Percentiles rank a stretch among this genome's conserved stretches.
These are phyloP conservation scores for Habropoda laboriosa DNA, from an alignment of 1,140 invertebrate genomes.

Conservation along the genomic window DNA sequence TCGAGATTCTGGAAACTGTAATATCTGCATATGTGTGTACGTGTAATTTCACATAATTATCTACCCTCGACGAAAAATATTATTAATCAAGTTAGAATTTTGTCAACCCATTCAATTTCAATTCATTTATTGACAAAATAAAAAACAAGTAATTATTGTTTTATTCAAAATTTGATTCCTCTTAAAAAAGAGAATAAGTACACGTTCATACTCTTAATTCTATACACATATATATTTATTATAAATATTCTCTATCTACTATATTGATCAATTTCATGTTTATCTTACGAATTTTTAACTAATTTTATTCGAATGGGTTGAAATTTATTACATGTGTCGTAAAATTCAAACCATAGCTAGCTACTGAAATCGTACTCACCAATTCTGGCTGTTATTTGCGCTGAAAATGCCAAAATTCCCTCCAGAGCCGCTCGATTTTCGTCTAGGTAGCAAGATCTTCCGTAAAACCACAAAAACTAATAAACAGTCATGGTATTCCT, in stretches of 20 bases:
- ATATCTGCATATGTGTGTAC: conserved; percentile 28
- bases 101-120: neutral
- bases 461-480: neutral
- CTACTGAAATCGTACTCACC: neutral
- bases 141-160: neutral
- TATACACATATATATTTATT: neutral
- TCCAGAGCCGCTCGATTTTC: neutral
- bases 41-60: conserved; percentile 16
- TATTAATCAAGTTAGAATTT: neutral
- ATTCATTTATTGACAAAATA: neutral
- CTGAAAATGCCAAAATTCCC: neutral
- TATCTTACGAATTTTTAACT: neutral
- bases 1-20: neutral
- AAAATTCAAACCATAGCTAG: neutral
- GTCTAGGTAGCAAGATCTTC: neutral
- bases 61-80: neutral
- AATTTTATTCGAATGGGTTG: conserved; percentile 2
- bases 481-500: neutral
- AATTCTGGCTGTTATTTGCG: neutral
- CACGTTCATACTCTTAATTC: neutral
- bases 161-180: neutral
- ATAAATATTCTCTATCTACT: neutral
- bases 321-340: neutral
- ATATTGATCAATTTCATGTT: neutral
- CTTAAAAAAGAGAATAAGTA: neutral